A percentile compares a stretch with the other conserved stretches of the same genome.
Evolutionary conservation across 64 coral and sea anemone genomes (phyloP).

Genomic region (Platygyra sinensis): DNA sequence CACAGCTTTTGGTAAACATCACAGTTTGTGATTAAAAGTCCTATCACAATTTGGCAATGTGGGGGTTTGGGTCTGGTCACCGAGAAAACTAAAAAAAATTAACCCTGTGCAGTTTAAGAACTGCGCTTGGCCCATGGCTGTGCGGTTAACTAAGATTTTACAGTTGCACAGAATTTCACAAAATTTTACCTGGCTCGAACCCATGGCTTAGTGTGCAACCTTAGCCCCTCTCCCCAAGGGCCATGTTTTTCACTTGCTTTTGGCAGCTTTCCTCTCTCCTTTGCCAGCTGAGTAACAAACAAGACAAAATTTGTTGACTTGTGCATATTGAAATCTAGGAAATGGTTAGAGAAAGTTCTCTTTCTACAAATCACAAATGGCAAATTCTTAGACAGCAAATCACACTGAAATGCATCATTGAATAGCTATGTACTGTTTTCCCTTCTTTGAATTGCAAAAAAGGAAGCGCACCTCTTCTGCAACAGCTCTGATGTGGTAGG

Average conservation of each 20-base stretch:
- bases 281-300: constrained; percentile 49
- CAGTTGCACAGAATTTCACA: not conserved
- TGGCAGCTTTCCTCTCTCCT: constrained; percentile 83
- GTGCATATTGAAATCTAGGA: not conserved
- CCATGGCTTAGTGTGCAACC: constrained; percentile 88
- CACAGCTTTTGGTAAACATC: too few species aligned
- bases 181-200: constrained; percentile 76
- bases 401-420: not conserved
- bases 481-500: constrained; percentile 33
- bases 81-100: too few species aligned
- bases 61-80: too few species aligned
- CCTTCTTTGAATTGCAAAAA: not conserved
- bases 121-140: too few species aligned
- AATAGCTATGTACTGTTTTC: not conserved
- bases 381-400: not conserved
- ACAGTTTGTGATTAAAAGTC: too few species aligned
- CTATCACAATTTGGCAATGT: too few species aligned
- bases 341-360: not conserved
- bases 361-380: not conserved
- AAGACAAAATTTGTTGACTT: not conserved
- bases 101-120: too few species aligned
- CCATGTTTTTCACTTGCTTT: constrained; percentile 75
- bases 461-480: not conserved
- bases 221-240: constrained; percentile 78
- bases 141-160: too few species aligned